Conservation (phyloP, 2,888 invertebrate species). For the Archaeoteleia sp. region DNA sequence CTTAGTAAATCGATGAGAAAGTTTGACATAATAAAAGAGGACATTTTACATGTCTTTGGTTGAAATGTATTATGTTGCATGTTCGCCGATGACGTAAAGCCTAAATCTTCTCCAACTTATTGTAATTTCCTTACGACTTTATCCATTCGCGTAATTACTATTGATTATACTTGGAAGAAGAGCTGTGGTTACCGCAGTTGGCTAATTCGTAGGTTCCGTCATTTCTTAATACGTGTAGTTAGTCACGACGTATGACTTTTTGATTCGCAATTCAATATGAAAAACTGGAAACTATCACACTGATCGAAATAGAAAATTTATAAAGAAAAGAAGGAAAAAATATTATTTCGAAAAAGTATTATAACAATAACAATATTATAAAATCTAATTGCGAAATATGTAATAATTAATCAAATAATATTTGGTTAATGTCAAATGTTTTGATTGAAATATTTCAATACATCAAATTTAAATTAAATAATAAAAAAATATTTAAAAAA, state of each 20-base stretch:
- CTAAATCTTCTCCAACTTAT: constrained; percentile 3
- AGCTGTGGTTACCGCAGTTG: constrained; percentile 22
- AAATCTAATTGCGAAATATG: too few species aligned
- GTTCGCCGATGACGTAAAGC: neutral
- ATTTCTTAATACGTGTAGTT: constrained; percentile 23
- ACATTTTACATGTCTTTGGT: too few species aligned
- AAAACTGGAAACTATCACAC: neutral
- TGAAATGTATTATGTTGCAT: neutral
- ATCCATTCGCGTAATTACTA: constrained; percentile 27
- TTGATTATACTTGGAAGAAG: constrained; percentile 15
- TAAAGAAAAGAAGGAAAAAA: too few species aligned
- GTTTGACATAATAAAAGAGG: too few species aligned
- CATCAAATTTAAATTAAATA: too few species aligned
- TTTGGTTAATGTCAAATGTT: too few species aligned
- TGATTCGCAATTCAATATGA: neutral
- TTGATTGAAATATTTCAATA: too few species aligned
- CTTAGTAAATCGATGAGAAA: too few species aligned
- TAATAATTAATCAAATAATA: too few species aligned
- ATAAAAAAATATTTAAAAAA: too few species aligned
- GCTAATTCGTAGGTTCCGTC: constrained; percentile 27
- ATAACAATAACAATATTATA: too few species aligned
- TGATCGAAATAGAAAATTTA: neutral
- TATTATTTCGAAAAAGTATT: too few species aligned
- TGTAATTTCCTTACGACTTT: constrained; percentile 22
- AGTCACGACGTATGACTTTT: neutral